Conservation (phyloP, 2,888 invertebrate species). For the Toxonevra muliebris region DNA sequence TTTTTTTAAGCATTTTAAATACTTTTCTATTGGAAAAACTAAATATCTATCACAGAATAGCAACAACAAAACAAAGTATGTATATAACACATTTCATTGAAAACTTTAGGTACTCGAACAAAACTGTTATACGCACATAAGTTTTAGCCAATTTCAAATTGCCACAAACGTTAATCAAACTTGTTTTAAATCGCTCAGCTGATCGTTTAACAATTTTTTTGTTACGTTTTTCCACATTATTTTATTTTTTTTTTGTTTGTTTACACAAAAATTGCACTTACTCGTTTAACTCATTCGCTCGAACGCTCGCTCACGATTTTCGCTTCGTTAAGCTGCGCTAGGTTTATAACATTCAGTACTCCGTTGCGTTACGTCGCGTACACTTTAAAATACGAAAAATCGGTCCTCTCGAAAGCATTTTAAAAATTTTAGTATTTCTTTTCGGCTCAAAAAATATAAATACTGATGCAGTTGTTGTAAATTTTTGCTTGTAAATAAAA, state of each 20-base stretch:
- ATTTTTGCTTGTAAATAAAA: neutral
- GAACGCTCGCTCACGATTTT: conserved; percentile 1
- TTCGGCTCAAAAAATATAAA: neutral
- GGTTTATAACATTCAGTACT: conserved; percentile 24
- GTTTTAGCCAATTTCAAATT: neutral
- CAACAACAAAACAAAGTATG: too few relatives aligned
- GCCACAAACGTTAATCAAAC: conserved; percentile 14
- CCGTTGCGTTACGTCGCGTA: conserved; percentile 25
- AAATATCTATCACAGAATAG: too few relatives aligned
- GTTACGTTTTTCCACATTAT: neutral
- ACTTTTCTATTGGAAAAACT: too few relatives aligned
- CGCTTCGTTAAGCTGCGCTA: conserved; percentile 6
- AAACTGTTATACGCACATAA: conserved; percentile 22
- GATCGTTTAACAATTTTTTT: conserved; percentile 21
- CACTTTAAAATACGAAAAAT: conserved; percentile 17
- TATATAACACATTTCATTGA: too few relatives aligned
- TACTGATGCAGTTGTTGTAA: neutral
- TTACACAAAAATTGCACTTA: neutral
- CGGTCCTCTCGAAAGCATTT: conserved; percentile 11
- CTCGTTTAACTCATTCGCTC: neutral
- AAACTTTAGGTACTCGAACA: too few relatives aligned
- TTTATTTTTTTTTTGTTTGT: neutral
- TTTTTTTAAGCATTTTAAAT: too few relatives aligned
- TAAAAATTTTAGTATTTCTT: conserved; percentile 3
- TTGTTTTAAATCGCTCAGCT: conserved; percentile 34